These are phyloP conservation scores for Temnothorax nylanderi DNA, from an alignment of 1,140 invertebrate genomes.

Conservation along the genomic window DNA sequence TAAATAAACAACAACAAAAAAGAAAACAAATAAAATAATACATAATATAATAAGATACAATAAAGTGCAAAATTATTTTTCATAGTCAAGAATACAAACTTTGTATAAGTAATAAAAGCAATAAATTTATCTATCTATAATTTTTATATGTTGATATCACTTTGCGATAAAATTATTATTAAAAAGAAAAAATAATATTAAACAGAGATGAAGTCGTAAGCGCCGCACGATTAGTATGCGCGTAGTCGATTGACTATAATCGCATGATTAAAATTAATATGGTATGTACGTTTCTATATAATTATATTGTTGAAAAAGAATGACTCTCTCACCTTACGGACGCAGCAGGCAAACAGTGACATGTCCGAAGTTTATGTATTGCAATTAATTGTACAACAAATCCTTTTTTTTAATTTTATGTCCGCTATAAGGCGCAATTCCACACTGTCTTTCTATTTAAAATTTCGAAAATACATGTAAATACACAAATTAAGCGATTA, in stretches of 20 bases:
- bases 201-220: not conserved
- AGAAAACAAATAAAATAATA: not conserved
- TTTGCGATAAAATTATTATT: not conserved
- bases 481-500: not conserved
- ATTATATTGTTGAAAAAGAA: not conserved
- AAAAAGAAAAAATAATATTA: not conserved
- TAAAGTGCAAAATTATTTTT: conserved; percentile 6
- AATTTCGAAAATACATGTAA: not conserved
- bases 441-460: not conserved
- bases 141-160: conserved; percentile 6
- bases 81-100: not conserved
- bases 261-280: not conserved
- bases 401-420: not conserved
- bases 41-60: not conserved
- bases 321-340: conserved; percentile 81
- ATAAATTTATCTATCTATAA: not conserved
- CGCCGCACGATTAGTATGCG: not conserved
- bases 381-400: not conserved
- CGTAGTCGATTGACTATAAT: not conserved
- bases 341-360: conserved; percentile 81
- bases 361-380: conserved; percentile 56
- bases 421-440: not conserved
- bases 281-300: not conserved
- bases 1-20: not conserved
- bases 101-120: not conserved